Evolutionary conservation across 53 echinoderm and acorn worm genomes (phyloP), one percentile per base, ranked within the genome.

Genomic region (Zoroaster sp.): DNA sequence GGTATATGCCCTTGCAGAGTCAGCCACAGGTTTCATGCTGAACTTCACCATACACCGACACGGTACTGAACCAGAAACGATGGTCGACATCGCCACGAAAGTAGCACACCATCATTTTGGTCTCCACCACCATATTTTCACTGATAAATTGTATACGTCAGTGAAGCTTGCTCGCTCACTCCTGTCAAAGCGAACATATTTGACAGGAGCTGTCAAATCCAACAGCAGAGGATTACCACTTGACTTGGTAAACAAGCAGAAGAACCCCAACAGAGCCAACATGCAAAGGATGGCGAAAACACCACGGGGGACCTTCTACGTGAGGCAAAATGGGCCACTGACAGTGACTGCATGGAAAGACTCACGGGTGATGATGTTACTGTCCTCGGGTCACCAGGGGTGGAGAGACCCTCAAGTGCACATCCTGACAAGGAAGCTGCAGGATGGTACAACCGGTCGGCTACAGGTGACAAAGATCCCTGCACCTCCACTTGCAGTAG

Each of bases 311-410:
- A 47, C 86, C 33, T 86, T 86, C 51, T 86, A 70, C 72, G 14
- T 9, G 2, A 10, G 86, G 44, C 86, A 86, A 15, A 86, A 86
- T 46, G 71, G 71, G 0, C 86, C 42, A 17, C 72, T 86, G 40
- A 86, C 72, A 17, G 70, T 44, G 6, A 35, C 72, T 13, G 51
- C 69, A 4, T 86, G 86, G 86, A 72, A 72, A 72, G 72, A 72
- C 44, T 41, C 18, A 3, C 14, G 37, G 13, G 33, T 32, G 17
- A 52, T 93, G 28, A 15, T 93, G 51, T 72, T 81, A 6, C 74
- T 73, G 72, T 88, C 72, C 17, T 76, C 88, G 40, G 90, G 74
- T 18, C 90, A 90, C 45, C 72, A 72, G 30, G 32, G 37, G 90
- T 25, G 73, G 40, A 38, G 78, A 66, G 87, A 87, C 5, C 44